These are phyloP conservation scores for Ischnus inquisitorius DNA, from an alignment of 2,888 invertebrate genomes.

Conservation along the genomic window DNA sequence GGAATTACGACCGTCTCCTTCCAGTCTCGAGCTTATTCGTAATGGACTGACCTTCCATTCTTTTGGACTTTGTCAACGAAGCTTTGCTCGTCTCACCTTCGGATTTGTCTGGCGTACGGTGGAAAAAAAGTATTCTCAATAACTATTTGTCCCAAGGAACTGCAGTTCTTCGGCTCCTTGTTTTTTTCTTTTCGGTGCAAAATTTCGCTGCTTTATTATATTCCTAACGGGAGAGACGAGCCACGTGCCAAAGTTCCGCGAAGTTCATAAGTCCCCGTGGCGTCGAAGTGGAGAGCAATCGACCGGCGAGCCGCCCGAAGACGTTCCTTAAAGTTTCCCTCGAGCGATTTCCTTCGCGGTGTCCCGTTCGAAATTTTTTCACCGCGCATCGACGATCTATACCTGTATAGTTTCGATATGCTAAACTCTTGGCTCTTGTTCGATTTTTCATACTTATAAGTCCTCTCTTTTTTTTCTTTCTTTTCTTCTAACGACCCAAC, in stretches of 20 bases:
- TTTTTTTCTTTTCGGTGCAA: not conserved
- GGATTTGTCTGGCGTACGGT: no score
- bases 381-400: not conserved
- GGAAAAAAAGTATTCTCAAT: no score
- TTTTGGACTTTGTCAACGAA: not conserved
- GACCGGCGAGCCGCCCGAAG: constrained; percentile 8
- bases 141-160: not conserved
- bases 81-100: not conserved
- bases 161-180: no score
- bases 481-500: constrained; percentile 53
- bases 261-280: constrained; percentile 35
- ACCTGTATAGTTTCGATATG: constrained; percentile 24
- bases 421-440: constrained; percentile 36
- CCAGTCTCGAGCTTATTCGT: constrained; percentile 2
- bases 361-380: constrained; percentile 4
- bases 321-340: constrained; percentile 18
- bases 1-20: constrained; percentile 32
- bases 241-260: not conserved
- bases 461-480: constrained; percentile 6
- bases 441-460: constrained; percentile 47
- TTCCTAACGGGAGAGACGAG: not conserved
- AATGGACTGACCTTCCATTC: constrained; percentile 18
- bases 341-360: constrained; percentile 7
- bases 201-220: constrained; percentile 16
- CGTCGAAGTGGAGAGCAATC: constrained; percentile 15